Evolutionary conservation across 2,888 invertebrate genomes (phyloP), one percentile per base, ranked within the genome.

Genomic region (Deroplatys truncata): DNA sequence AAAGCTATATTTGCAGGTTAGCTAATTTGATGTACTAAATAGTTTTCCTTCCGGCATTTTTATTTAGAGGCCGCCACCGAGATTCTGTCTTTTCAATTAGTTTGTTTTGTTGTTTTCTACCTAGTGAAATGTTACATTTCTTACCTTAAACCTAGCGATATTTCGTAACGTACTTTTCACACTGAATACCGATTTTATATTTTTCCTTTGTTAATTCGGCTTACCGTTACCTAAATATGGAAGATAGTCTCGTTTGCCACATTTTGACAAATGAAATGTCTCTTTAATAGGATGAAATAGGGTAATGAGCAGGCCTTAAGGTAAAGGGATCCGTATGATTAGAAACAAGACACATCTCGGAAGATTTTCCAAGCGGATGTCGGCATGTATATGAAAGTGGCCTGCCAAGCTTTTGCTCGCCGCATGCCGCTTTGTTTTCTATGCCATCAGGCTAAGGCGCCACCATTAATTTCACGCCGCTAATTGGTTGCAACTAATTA

Each of bases 401-500:
- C 56, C 56, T 20, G 4, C 56, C 56, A 72, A 72, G 56, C 56
- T 72, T 72, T 43, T 72, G 7, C 56, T 72, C 56, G 56, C 56
- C 56, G 25, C 56, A 72, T 7, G 56, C 56, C 56, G 88, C 85
- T 85, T 88, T 85, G 88, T 85, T 88, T 86, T 56, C 86, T 86
- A 29, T 82, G 56, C 56, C 56, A 28, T 35, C 49, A 43, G 89
- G 83, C 83, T 43, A 43, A 82, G 84, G 84, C 86, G 87, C 85
- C 88, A 86, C 90, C 90, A 91, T 91, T 91, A 91, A 91, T 90
- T 90, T 90, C 88, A 89, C 89, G 49, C 43, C 90, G 89, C 91
- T 91, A 91, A 91, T 91, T 91, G 90, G 90, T 90, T 91, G 90
- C 90, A 91, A 91, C 91, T 91, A 91, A 91, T 91, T 91, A 91